These are phyloP conservation scores for Calyptommatus sinebrachiatus DNA, from an alignment of 2,113 vertebrate species.

Conservation along the genomic window DNA sequence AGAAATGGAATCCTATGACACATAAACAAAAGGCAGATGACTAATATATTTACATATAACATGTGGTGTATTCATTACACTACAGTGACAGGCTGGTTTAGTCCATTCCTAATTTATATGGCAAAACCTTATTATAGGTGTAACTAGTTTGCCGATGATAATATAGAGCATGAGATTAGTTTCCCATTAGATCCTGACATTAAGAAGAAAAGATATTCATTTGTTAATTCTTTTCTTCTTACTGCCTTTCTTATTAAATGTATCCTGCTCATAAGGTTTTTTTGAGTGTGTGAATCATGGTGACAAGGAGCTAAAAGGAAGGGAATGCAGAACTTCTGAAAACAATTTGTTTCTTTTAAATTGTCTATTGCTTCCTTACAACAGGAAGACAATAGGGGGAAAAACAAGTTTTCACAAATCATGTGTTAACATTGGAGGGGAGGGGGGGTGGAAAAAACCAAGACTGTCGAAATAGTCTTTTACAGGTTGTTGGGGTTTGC, in stretches of 20 bases:
- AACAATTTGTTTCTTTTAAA: constrained; percentile 31
- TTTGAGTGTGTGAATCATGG: constrained; percentile 29
- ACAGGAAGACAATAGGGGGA: constrained; percentile 24
- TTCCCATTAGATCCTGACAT: constrained; percentile 72
- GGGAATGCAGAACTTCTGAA: constrained; percentile 37
- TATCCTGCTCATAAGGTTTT: constrained; percentile 15
- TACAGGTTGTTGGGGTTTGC: no score
- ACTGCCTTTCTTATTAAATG: constrained; percentile 32
- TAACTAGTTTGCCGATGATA: constrained; percentile 80
- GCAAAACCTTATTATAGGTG: constrained; percentile 80
- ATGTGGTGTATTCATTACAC: constrained; percentile 77
- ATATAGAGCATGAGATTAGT: constrained; percentile 70
- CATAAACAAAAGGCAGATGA: constrained; percentile 79
- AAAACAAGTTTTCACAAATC: constrained; percentile 33
- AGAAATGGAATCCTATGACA: constrained; percentile 75
- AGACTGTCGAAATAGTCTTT: constrained; percentile 47
- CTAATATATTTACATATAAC: constrained; percentile 83
- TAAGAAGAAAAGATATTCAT: constrained; percentile 71
- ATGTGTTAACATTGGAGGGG: constrained; percentile 23
- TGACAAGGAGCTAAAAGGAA: constrained; percentile 41
- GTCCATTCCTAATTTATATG: constrained; percentile 83
- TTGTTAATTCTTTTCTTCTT: constrained; percentile 17
- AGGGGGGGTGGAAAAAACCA: constrained; percentile 26
- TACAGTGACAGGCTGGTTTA: constrained; percentile 77
- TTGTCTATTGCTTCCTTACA: constrained; percentile 36